Conservation (phyloP, 2,113 vertebrate genomes). For the Eulemur macaco region DNA sequence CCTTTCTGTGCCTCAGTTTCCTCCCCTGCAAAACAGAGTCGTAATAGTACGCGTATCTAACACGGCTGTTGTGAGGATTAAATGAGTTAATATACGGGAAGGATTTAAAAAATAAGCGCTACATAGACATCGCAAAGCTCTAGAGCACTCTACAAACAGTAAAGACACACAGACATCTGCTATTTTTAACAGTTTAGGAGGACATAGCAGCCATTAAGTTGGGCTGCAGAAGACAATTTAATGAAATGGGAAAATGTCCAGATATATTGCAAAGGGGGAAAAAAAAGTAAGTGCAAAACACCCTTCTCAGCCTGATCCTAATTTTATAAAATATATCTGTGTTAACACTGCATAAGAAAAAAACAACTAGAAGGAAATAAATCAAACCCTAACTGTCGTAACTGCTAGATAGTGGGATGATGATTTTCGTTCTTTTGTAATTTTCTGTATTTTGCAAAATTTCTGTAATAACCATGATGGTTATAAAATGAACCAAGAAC, state of each 20-base stretch:
- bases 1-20: background rate
- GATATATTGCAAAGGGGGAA: background rate
- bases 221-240: background rate
- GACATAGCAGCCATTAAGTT: background rate
- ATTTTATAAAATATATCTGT: background rate
- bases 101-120: background rate
- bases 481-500: background rate
- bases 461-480: background rate
- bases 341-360: background rate
- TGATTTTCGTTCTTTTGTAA: no score
- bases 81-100: background rate
- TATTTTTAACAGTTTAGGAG: background rate
- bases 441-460: background rate
- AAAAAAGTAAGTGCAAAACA: background rate
- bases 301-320: fast-evolving
- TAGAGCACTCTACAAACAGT: background rate
- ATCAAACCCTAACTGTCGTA: fast-evolving
- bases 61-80: background rate
- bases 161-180: fast-evolving
- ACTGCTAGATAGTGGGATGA: fast-evolving
- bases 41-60: no score
- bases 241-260: background rate
- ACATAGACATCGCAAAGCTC: background rate
- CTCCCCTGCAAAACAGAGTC: background rate
- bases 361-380: background rate